Conservation (phyloP, 2,888 invertebrate species). For the Myopa tessellatipennis region DNA sequence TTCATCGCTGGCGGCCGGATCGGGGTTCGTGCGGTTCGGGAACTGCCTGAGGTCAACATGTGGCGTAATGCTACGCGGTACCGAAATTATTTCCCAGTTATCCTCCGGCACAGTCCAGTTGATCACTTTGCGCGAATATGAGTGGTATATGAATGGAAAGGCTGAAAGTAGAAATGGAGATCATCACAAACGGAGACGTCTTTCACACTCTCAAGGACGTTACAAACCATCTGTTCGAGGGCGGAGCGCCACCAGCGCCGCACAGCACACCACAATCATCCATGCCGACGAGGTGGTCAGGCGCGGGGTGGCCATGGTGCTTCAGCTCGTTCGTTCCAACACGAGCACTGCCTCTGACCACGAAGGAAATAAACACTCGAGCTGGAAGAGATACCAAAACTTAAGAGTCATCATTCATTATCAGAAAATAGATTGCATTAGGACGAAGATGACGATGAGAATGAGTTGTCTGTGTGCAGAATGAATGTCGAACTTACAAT, state of each 20-base stretch:
- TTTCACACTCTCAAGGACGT: background rate
- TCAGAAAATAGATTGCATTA: conserved; percentile 5
- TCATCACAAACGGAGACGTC: background rate
- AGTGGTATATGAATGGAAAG: conserved; percentile 57
- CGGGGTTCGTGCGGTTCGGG: conserved; percentile 60
- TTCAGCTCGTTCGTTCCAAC: background rate
- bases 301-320: conserved; percentile 48
- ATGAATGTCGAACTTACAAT: background rate
- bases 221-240: conserved; percentile 19
- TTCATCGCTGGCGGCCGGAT: conserved; percentile 59
- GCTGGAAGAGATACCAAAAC: conserved; percentile 27
- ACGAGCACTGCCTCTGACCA: background rate
- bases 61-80: conserved; percentile 66
- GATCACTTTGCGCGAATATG: conserved; percentile 55
- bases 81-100: conserved; percentile 62
- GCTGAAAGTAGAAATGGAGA: conserved; percentile 48
- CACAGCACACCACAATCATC: conserved; percentile 43
- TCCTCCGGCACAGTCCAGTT: conserved; percentile 64
- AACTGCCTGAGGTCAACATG: conserved; percentile 60
- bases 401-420: conserved; percentile 29
- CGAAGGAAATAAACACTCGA: conserved; percentile 18
- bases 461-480: background rate
- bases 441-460: background rate
- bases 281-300: conserved; percentile 45
- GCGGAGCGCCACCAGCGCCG: conserved; percentile 35